Conservation (phyloP, 2,113 vertebrate genomes). For the Salminus brasiliensis region DNA sequence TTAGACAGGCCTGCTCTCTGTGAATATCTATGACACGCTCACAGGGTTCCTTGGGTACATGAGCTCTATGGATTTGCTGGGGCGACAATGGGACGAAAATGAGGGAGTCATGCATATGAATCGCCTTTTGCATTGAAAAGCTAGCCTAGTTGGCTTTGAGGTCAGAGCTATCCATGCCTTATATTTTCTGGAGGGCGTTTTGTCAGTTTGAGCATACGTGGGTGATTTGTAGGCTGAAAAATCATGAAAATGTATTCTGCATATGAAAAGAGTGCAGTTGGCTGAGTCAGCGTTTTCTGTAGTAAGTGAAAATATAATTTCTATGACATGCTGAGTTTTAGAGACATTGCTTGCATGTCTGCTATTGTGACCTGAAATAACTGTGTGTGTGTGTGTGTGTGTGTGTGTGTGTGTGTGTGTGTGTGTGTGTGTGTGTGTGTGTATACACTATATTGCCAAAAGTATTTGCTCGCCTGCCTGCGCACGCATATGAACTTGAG, state of each 20-base stretch:
- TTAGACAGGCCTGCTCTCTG: background rate
- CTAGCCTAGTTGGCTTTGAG: background rate
- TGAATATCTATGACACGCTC: conserved; percentile 30
- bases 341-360: background rate
- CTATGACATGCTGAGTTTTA: background rate
- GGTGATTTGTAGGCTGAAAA: background rate
- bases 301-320: background rate
- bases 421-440: no score
- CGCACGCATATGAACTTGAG: no score
- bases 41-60: background rate
- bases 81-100: background rate
- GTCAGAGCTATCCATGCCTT: background rate
- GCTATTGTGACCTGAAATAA: background rate
- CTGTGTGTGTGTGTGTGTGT: no score
- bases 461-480: no score
- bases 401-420: no score
- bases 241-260: background rate
- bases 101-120: background rate
- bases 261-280: background rate
- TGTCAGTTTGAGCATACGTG: background rate
- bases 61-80: background rate
- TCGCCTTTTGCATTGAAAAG: background rate
- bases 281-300: background rate
- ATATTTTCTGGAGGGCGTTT: background rate
- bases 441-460: no score